Percentiles rank a stretch among this genome's conserved stretches.
Evolutionary conservation across 2,797 vertebrate genomes (phyloP).

Genomic region (Spinus pinus): DNA sequence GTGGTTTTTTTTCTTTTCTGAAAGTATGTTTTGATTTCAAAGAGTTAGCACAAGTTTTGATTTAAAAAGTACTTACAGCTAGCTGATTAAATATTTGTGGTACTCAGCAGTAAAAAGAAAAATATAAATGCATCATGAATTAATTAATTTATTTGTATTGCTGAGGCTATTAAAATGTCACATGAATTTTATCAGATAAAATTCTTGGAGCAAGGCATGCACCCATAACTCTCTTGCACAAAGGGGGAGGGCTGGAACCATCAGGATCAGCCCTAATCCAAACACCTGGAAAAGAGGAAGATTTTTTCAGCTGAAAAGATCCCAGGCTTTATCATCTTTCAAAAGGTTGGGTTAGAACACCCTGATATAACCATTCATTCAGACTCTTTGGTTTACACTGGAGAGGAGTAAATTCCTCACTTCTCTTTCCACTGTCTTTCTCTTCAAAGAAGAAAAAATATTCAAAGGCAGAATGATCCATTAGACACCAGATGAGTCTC

Average conservation of each 20-base stretch:
- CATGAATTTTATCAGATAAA: background rate
- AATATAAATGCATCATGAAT: background rate
- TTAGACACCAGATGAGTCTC: background rate
- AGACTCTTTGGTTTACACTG: background rate
- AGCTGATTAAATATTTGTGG: background rate
- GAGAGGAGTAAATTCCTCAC: background rate
- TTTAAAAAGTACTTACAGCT: background rate
- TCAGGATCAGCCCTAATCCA: background rate
- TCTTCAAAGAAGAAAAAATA: background rate
- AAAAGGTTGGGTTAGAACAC: background rate
- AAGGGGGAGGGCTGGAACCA: background rate
- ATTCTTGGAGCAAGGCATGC: background rate
- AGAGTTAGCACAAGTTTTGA: background rate
- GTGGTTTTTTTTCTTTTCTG: background rate
- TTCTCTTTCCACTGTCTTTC: background rate
- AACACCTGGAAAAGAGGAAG: background rate
- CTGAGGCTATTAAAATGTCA: background rate
- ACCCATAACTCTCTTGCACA: background rate
- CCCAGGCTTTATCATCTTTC: background rate
- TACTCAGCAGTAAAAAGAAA: background rate
- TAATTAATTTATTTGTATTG: background rate
- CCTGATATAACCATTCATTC: accelerated
- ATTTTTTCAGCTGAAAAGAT: background rate
- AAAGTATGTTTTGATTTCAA: background rate
- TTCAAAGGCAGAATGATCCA: background rate